Evolutionary conservation across 1,140 invertebrate species (phyloP).

Genomic region (Drosophila nigromelanica): DNA sequence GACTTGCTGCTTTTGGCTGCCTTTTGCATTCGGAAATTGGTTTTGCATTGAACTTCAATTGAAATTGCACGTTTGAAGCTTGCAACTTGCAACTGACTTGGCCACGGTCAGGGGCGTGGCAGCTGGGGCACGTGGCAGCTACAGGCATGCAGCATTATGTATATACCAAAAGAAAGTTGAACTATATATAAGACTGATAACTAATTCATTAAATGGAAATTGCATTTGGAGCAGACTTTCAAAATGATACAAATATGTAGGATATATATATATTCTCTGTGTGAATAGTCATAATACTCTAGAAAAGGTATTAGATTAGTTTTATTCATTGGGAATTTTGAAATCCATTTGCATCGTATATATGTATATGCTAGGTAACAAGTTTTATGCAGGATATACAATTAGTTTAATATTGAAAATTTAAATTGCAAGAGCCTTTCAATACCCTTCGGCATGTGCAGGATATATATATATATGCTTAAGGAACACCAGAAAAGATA

Average conservation of each 20-base stretch:
- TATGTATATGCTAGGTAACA: too few relatives aligned
- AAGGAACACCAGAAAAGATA: too few relatives aligned
- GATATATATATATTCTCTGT: too few relatives aligned
- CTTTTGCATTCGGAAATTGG: slow-evolving; percentile 35
- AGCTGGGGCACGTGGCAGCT: slow-evolving; percentile 60
- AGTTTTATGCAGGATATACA: too few relatives aligned
- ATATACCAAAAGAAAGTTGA: slow-evolving; percentile 41
- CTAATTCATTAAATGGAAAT: not conserved
- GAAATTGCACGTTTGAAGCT: slow-evolving; percentile 42
- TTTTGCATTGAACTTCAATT: slow-evolving; percentile 62
- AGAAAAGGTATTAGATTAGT: too few relatives aligned
- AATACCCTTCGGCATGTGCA: too few relatives aligned
- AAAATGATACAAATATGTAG: not conserved
- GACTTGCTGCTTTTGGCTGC: slow-evolving; percentile 24
- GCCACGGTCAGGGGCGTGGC: slow-evolving; percentile 35
- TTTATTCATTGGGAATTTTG: too few relatives aligned
- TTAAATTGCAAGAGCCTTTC: too few relatives aligned
- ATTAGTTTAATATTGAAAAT: too few relatives aligned
- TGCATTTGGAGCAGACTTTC: slow-evolving; percentile 16
- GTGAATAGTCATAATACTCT: too few relatives aligned
- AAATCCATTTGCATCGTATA: too few relatives aligned
- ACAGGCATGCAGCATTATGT: slow-evolving; percentile 5
- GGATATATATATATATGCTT: too few relatives aligned
- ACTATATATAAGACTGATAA: not conserved
- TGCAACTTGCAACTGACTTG: slow-evolving; percentile 17